phyloP scores from a whole-genome alignment of 2,888 invertebrate species.

The Hypomecis atomaria region DNA sequence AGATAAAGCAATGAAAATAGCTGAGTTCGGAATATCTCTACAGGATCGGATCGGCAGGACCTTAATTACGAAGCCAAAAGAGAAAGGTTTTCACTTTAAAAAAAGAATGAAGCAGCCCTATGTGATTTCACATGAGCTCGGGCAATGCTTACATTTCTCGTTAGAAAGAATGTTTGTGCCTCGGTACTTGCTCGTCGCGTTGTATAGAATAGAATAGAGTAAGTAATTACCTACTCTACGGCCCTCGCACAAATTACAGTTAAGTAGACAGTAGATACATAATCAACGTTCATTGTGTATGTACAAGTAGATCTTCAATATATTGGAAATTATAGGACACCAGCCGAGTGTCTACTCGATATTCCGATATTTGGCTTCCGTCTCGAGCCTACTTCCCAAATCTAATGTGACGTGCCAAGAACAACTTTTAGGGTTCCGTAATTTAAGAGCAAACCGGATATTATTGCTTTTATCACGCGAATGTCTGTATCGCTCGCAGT shows the following conservation, averaged over 20 bases:
- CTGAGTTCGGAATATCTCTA: too few species aligned
- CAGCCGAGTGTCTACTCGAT: slow-evolving; percentile 17
- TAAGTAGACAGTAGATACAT: too few species aligned
- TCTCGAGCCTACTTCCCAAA: slow-evolving; percentile 3
- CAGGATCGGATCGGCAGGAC: too few species aligned
- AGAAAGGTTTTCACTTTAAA: not conserved
- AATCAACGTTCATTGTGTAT: too few species aligned
- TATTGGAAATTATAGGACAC: slow-evolving; percentile 18
- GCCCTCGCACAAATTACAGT: slow-evolving; percentile 37
- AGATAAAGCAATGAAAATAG: too few species aligned
- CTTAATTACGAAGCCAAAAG: too few species aligned
- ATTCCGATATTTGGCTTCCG: slow-evolving; percentile 24
- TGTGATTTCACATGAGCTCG: slow-evolving; percentile 52
- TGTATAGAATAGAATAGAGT: slow-evolving; percentile 9
- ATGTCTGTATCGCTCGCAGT: too few species aligned
- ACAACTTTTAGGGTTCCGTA: too few species aligned
- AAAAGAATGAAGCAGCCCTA: slow-evolving; percentile 45
- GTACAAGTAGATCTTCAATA: slow-evolving; percentile 30
- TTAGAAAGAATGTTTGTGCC: slow-evolving; percentile 48
- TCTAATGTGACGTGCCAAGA: too few species aligned
- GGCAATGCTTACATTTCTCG: slow-evolving; percentile 49
- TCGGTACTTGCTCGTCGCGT: slow-evolving; percentile 25
- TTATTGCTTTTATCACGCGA: too few species aligned
- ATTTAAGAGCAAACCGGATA: too few species aligned
- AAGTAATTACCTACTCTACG: slow-evolving; percentile 52